Evolutionary conservation across 2,888 invertebrate genomes (phyloP).

Genomic region (Macrosiphum euphorbiae): DNA sequence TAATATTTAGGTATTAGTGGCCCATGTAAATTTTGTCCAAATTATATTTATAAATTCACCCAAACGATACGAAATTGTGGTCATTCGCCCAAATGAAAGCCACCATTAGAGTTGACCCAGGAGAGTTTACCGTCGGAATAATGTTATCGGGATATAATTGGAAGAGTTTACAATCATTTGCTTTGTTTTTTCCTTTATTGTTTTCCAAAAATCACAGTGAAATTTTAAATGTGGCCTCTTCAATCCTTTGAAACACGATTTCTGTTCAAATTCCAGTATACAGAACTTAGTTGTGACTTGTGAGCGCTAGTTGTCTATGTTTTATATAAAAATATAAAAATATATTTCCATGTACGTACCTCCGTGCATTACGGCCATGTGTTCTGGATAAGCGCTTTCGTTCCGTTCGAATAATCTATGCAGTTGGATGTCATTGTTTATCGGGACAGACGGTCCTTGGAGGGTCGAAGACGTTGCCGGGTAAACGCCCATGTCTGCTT

Average conservation of each 20-base stretch:
- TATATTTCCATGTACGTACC: conserved; percentile 43
- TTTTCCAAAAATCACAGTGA: background rate
- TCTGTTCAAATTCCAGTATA: background rate
- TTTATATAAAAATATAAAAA: background rate
- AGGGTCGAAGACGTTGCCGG: conserved; percentile 29
- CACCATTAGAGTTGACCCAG: too few relatives aligned
- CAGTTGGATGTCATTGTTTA: conserved; percentile 40
- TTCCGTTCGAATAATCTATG: conserved; percentile 64
- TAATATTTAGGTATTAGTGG: too few relatives aligned
- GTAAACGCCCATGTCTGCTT: conserved; percentile 28
- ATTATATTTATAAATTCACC: too few relatives aligned
- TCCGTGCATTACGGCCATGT: conserved; percentile 63
- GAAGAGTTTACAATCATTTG: too few relatives aligned
- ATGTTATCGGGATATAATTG: too few relatives aligned
- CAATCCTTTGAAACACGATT: background rate
- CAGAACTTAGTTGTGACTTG: background rate
- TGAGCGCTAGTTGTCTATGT: background rate
- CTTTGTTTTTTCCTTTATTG: background rate
- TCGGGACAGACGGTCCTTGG: conserved; percentile 53
- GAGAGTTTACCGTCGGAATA: too few relatives aligned
- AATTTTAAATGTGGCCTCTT: background rate
- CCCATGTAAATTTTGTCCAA: too few relatives aligned
- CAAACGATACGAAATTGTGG: too few relatives aligned
- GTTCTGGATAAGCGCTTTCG: conserved; percentile 30
- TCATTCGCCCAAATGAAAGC: too few relatives aligned